These are phyloP conservation scores for Clitarchus hookeri DNA, from an alignment of 2,888 invertebrate species.

Conservation along the genomic window DNA sequence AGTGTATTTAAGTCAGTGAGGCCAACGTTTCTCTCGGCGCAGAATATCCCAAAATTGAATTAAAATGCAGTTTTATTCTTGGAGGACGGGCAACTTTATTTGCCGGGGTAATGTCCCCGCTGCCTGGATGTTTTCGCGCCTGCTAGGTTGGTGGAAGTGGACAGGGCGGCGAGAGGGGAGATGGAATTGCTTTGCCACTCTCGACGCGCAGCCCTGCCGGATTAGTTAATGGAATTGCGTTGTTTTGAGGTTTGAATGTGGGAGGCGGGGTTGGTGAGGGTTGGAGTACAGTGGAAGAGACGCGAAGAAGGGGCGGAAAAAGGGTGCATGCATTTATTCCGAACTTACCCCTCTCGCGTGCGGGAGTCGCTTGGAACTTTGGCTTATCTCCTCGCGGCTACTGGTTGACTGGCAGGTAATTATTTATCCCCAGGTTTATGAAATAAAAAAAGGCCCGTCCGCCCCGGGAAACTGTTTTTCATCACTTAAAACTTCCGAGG, in stretches of 20 bases:
- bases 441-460: background rate
- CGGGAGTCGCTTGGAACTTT: background rate
- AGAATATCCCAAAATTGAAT: too few species aligned
- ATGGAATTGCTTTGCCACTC: background rate
- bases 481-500: constrained; percentile 8
- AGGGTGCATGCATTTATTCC: constrained; percentile 14
- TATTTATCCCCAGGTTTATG: background rate
- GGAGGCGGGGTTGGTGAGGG: background rate
- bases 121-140: too few species aligned
- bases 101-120: too few species aligned
- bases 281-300: background rate
- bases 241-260: background rate
- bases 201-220: background rate
- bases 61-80: too few species aligned
- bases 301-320: background rate
- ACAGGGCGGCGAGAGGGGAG: background rate
- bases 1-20: too few species aligned
- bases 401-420: background rate
- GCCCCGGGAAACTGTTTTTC: constrained; percentile 1
- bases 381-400: background rate
- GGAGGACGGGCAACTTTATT: too few species aligned
- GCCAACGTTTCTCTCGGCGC: too few species aligned
- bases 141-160: too few species aligned
- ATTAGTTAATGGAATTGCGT: constrained; percentile 14
- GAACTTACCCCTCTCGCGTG: background rate